Evolutionary conservation across 2,113 vertebrate species (phyloP), one percentile per base, ranked within the genome.

Genomic region (Apaloderma vittatum): DNA sequence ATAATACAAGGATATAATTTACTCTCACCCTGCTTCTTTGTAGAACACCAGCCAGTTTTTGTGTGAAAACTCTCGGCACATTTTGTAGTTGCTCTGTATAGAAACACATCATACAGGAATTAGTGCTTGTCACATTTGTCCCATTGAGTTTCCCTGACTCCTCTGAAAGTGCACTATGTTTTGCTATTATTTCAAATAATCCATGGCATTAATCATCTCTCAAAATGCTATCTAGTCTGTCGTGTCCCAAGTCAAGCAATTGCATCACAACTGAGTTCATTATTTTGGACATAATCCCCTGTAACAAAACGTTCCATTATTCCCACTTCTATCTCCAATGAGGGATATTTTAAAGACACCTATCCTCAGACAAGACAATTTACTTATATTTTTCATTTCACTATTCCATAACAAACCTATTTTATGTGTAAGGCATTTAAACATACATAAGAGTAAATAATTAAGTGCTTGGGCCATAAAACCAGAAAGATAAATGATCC

Each of bases 11-110:
- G 24, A 57, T 29, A 34, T 58, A 34, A 66, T 72, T 74, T 94
- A 88, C 71, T 85, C 99, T 98, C 83, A 99, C 99, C 99, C 98
- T 29, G 98, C 93, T 96, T 99, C 98, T 97, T 98, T 99, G 97
- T 99, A 99, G 98, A 99, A 99, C 43, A 99, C 98, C 52, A 99
- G 98, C 99, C 99, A 99, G 97, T 99, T 99, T 97, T 99, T 99
- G 88, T 99, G 98, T n/a, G 99, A 97, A 97, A 99, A 99, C 92
- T 99, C 99, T 36, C 97, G 98, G 96, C 99, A 99, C 99, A 99
- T 99, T 98, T 98, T 99, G 74, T 98, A 97, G 87, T 15, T 96
- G 23, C 90, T 97, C 97, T 98, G 96, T 80, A 97, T 46, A 92
- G 52, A 97, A 43, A 91, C 54, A 90, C 0, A n/a, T 76, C 46